Conservation (phyloP, 2,797 vertebrate genomes). For the Chiloscyllium punctatum region DNA sequence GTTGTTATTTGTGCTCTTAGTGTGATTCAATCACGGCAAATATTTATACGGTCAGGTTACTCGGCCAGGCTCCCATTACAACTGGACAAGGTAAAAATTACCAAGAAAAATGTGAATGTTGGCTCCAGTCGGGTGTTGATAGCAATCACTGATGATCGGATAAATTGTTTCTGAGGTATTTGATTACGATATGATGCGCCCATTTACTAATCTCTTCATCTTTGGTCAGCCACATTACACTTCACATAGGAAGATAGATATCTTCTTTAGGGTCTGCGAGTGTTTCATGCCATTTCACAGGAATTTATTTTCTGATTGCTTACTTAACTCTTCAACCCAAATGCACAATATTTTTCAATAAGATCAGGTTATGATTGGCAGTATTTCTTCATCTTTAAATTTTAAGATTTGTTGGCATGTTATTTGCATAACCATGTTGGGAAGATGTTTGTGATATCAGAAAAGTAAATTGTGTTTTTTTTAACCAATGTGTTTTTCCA, state of each 20-base stretch:
- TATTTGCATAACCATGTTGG: not conserved
- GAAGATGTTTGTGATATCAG: not conserved
- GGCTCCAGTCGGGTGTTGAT: slow-evolving; percentile 38
- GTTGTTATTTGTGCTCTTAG: slow-evolving; percentile 37
- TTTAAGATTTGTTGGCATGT: not conserved
- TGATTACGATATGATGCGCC: slow-evolving; percentile 35
- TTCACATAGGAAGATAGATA: slow-evolving; percentile 1
- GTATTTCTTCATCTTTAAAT: not conserved
- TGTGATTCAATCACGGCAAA: slow-evolving; percentile 32
- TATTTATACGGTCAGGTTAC: slow-evolving; percentile 36
- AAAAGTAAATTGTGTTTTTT: not conserved
- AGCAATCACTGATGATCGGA: slow-evolving; percentile 31
- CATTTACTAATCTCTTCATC: slow-evolving; percentile 38
- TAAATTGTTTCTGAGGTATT: slow-evolving; percentile 37
- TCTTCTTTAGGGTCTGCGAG: slow-evolving; percentile 5
- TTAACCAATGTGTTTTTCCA: not conserved
- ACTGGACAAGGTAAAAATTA: slow-evolving; percentile 35
- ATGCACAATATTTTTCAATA: not conserved
- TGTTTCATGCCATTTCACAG: not conserved
- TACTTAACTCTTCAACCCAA: not conserved
- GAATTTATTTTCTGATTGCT: slow-evolving; percentile 16
- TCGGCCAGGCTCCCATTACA: slow-evolving; percentile 24
- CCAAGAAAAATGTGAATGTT: slow-evolving; percentile 36
- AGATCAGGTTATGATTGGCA: not conserved
- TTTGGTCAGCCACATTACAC: slow-evolving; percentile 35